Base-by-base conservation (phyloP, 2,888 invertebrate genomes). In the Drosophila prolongata region DNA sequence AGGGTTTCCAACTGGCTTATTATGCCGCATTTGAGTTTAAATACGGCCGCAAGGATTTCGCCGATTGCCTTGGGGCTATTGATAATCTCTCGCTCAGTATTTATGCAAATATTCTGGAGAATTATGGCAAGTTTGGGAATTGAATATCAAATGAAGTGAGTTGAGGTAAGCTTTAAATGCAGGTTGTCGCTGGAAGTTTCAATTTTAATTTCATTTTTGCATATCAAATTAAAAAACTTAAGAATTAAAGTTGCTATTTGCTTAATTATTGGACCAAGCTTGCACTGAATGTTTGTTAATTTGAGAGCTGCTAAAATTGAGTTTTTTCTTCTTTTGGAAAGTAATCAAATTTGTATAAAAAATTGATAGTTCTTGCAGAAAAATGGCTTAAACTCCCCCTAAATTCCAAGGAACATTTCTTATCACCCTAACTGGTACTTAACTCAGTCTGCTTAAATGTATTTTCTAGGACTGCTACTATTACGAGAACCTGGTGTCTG, bases 21-120 rank as follows among this genome's bases (percentile, higher is more conserved):
- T 78, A 80, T 76, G 67, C 78, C 67, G 69, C 71, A 76, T 72
- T 85, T 64, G 68, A 80, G 68, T 71, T 77, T 69, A 66, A 73
- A 73, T 70, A 78, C 59, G 58, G 75, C 59, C 70, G 64, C 70
- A 75, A 73, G 73, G 66, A 78, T 54, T 66, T 56, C 50, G 50
- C 43, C 61, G 65, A 85, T 75, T 68, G 79, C 60, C 73, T 59
- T 42, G 54, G 62, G 59, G 57, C 58, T 56, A 58, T 75, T 65
- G 43, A 47, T 55, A 69, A 68, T 62, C 67, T 55, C 78, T 77
- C 60, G 55, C 30, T 19, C 34, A 50, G 38, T 54, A 47, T 62
- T 50, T 53, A 65, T 55, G 65, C 65, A 54, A 54, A 64, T 66
- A 30, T 42, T 19, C 16, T 27, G 34, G 35, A 64, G 54, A 66